A percentile compares a stretch with the other conserved stretches of the same genome.
These are phyloP conservation scores for Neofelis nebulosa DNA, from an alignment of 2,113 vertebrate species.

Conservation along the genomic window DNA sequence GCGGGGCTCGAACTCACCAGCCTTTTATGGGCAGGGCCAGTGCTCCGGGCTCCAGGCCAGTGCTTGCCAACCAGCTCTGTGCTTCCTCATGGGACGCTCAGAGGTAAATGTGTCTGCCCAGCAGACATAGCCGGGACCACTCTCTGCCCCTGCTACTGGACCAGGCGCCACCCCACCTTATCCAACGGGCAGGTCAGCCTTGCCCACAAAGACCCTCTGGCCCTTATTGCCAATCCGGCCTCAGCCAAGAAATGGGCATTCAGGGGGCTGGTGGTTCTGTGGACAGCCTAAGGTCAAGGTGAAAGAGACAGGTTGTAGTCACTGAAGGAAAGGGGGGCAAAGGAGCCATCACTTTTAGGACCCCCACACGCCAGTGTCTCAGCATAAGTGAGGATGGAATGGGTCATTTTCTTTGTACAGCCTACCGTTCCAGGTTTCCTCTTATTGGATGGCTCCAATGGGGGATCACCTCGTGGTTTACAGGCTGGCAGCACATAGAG, in stretches of 20 bases:
- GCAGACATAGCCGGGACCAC: not conserved
- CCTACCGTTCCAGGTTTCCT: not conserved
- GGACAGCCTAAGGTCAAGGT: not conserved
- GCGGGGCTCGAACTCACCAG: too few species aligned
- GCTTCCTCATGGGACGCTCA: conserved; percentile 56
- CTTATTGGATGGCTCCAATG: not conserved
- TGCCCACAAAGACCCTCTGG: not conserved
- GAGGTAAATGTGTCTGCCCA: not conserved
- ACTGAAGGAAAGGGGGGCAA: not conserved
- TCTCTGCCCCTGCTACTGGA: conserved; percentile 37
- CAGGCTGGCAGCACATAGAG: not conserved
- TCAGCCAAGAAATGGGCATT: conserved; percentile 26
- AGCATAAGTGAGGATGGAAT: not conserved
- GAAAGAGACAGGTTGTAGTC: not conserved
- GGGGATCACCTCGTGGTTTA: not conserved
- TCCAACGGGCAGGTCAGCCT: not conserved
- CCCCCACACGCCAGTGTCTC: not conserved
- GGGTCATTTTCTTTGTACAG: not conserved
- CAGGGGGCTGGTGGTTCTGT: conserved; percentile 15
- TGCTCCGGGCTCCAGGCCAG: conserved; percentile 59
- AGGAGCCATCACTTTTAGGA: not conserved
- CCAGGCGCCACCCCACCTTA: not conserved
- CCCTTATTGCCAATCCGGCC: not conserved
- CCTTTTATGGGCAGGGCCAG: not conserved
- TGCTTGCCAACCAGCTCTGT: conserved; percentile 54